Evolutionary conservation across 2,113 vertebrate genomes (phyloP), one percentile per base, ranked within the genome.

Genomic region (Petaurus breviceps): DNA sequence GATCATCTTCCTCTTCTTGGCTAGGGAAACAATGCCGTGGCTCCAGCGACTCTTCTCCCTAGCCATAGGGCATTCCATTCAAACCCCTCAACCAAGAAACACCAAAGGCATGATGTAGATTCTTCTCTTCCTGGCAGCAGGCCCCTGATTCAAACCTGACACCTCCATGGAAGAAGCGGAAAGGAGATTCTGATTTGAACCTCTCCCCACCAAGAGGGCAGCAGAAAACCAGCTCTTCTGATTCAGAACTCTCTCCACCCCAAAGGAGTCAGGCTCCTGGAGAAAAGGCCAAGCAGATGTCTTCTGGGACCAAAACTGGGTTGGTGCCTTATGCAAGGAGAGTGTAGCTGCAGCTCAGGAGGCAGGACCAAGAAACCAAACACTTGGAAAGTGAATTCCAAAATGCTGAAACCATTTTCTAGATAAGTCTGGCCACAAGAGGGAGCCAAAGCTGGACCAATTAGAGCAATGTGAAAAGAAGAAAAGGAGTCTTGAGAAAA

Each of bases 351-450:
- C 99, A 99, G 68, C 98, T 98, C 53, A 12, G 31, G 28, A 98
- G 96, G 93, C 98, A 95, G 0, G 98, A 99, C 49, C 98, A 97
- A 96, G 94, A 91, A n/a, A 99, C 98, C 97, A 97, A 97, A 61
- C 98, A 98, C 0, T 97, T 99, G 94, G 99, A 99, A 99, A 98
- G 98, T 98, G 98, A 98, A 47, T 99, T 99, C 14, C 98, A 97
- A 14, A 98, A 98, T 11, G 98, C 99, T 0, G 94, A 99, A 96
- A 99, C 99, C 0, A 94, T 99, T 55, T 99, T 98, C 98, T 99
- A 96, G 99, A 99, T 97, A 99, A 99, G 95, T 98, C 96, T 0
- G 99, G 99, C 47, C 99, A 98, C 96, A 99, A 90, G 94, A 98
- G 99, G 55, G 98, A 99, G 98, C 97, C 99, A 4, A 98, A 98